These are phyloP conservation scores for Microctonus hyperodae DNA, from an alignment of 2,888 invertebrate genomes.

Conservation along the genomic window DNA sequence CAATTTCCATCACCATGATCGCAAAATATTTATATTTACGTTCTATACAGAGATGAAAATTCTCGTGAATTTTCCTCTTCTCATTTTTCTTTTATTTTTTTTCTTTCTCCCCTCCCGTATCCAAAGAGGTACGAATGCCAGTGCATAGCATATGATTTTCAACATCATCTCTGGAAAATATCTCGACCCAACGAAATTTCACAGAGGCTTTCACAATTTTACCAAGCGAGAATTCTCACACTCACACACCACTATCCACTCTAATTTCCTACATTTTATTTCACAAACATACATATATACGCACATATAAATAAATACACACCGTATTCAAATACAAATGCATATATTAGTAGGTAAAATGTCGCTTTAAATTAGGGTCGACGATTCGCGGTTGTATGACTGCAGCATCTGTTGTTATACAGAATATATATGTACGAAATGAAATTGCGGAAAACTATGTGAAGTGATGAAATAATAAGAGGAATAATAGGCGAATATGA, in stretches of 20 bases:
- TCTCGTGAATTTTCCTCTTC: neutral
- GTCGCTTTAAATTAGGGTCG: constrained; percentile 21
- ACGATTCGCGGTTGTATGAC: constrained; percentile 13
- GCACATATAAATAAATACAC: too few species aligned
- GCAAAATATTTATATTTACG: neutral
- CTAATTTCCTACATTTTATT: neutral
- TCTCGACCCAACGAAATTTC: neutral
- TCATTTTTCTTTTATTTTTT: neutral
- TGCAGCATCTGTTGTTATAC: neutral
- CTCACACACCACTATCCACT: neutral
- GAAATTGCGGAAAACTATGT: neutral
- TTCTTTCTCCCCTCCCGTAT: neutral
- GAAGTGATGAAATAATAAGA: neutral
- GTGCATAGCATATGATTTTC: neutral
- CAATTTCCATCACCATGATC: neutral
- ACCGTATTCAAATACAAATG: too few species aligned
- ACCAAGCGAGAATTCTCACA: neutral
- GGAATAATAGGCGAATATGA: neutral
- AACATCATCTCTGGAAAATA: neutral
- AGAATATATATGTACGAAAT: neutral
- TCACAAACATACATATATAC: neutral
- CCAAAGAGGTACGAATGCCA: neutral
- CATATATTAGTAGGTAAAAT: neutral
- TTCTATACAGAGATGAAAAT: neutral
- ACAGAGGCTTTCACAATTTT: neutral